Evolutionary conservation across 2,888 invertebrate genomes (phyloP).

Genomic region (Trachelus iudaicus): DNA sequence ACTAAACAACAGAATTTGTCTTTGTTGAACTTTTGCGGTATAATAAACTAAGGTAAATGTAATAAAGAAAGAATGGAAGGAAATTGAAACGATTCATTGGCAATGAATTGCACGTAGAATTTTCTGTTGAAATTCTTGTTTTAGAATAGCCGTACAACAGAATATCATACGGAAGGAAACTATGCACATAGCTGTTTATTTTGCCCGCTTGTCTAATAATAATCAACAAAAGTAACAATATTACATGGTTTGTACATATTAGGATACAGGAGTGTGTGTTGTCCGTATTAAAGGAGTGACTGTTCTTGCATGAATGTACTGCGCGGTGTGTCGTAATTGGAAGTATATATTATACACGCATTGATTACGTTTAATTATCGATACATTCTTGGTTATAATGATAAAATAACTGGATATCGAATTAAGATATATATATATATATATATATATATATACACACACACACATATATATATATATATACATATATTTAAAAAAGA

Average conservation of each 20-base stretch:
- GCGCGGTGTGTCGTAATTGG: constrained; percentile 35
- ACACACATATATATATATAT: constrained; percentile 13
- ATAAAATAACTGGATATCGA: neutral
- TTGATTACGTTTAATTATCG: constrained; percentile 19
- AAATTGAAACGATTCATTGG: neutral
- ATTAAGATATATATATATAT: constrained; percentile 20
- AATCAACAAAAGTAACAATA: constrained; percentile 32
- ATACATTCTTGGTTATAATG: constrained; percentile 7
- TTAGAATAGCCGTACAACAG: neutral
- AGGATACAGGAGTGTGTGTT: constrained; percentile 35
- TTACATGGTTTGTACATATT: constrained; percentile 56
- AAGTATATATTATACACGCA: constrained; percentile 21
- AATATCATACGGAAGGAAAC: neutral
- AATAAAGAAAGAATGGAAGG: neutral
- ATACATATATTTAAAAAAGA: neutral
- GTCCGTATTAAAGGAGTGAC: constrained; percentile 32
- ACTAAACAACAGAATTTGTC: constrained; percentile 27
- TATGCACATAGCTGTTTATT: constrained; percentile 37
- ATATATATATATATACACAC: constrained; percentile 39
- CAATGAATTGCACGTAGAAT: neutral
- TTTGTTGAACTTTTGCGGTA: constrained; percentile 17
- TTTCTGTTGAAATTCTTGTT: neutral
- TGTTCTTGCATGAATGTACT: constrained; percentile 36
- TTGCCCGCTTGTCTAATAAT: constrained; percentile 47
- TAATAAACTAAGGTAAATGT: neutral